These are phyloP conservation scores for Hybognathus amarus DNA, from an alignment of 2,797 vertebrate genomes.

Conservation along the genomic window DNA sequence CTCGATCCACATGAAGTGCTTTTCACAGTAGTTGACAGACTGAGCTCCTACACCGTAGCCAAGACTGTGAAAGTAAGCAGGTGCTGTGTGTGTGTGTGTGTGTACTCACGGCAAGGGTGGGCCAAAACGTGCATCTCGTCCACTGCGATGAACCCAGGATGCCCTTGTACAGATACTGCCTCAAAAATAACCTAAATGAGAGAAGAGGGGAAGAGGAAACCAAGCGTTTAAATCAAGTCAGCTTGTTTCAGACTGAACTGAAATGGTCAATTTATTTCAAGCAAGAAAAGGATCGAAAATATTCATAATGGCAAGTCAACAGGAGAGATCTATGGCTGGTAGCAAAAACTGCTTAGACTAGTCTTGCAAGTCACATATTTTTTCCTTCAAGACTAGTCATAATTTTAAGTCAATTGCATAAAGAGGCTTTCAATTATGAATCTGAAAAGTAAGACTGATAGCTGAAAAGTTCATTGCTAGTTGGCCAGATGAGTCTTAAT, in stretches of 20 bases:
- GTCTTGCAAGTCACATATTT: not conserved
- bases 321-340: not conserved
- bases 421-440: not conserved
- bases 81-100: slow-evolving; percentile 10
- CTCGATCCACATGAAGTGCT: slow-evolving; percentile 38
- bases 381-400: not conserved
- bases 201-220: slow-evolving; percentile 32
- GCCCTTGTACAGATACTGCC: slow-evolving; percentile 92
- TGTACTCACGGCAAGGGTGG: slow-evolving; percentile 93
- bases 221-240: slow-evolving; percentile 9
- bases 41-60: not conserved
- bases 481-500: not conserved
- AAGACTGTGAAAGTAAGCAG: slow-evolving; percentile 45
- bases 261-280: not conserved
- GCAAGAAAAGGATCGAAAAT: slow-evolving; percentile 13
- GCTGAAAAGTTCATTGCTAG: not conserved
- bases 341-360: not conserved
- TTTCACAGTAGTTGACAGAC: slow-evolving; percentile 42
- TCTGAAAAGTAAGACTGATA: not conserved
- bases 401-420: not conserved
- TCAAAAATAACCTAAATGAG: slow-evolving; percentile 92
- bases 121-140: slow-evolving; percentile 95
- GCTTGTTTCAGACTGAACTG: not conserved
- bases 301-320: not conserved
- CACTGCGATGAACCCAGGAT: slow-evolving; percentile 93